phyloP scores from a whole-genome alignment of 2,888 invertebrate genomes.

The Unio delphinus region DNA sequence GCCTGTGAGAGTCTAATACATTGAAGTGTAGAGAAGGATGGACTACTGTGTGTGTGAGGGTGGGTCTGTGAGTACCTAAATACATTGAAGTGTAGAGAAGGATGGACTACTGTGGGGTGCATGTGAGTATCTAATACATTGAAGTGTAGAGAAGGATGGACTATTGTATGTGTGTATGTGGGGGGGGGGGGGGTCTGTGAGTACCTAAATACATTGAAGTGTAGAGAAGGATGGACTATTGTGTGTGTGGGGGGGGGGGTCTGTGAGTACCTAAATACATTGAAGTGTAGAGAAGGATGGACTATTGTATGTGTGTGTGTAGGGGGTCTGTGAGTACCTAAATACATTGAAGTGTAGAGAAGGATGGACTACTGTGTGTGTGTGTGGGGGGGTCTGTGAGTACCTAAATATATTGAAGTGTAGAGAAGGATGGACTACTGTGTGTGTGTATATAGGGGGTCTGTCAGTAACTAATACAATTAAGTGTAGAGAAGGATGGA shows the following conservation, averaged over 20 bases:
- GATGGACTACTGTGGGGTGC: slow-evolving; percentile 98
- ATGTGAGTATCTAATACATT: slow-evolving; percentile 73
- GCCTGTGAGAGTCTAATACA: slow-evolving; percentile 77
- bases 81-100: slow-evolving; percentile 79
- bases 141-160: slow-evolving; percentile 88
- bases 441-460: too few relatives aligned
- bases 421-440: too few relatives aligned
- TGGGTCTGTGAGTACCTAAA: slow-evolving; percentile 81
- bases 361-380: too few relatives aligned
- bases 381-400: too few relatives aligned
- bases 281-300: slow-evolving; percentile 78
- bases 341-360: too few relatives aligned
- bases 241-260: too few relatives aligned
- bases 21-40: slow-evolving; percentile 86
- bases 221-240: slow-evolving; percentile 93
- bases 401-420: too few relatives aligned
- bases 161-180: too few relatives aligned
- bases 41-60: slow-evolving; percentile 94
- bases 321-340: too few relatives aligned
- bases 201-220: slow-evolving; percentile 67
- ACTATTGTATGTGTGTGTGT: too few relatives aligned
- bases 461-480: too few relatives aligned
- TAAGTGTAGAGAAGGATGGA: too few relatives aligned
- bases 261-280: slow-evolving; percentile 73
- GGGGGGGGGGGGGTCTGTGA: slow-evolving; percentile 94